Evolutionary conservation across 2,888 invertebrate species (phyloP).

Genomic region (Punctoribates punctum): DNA sequence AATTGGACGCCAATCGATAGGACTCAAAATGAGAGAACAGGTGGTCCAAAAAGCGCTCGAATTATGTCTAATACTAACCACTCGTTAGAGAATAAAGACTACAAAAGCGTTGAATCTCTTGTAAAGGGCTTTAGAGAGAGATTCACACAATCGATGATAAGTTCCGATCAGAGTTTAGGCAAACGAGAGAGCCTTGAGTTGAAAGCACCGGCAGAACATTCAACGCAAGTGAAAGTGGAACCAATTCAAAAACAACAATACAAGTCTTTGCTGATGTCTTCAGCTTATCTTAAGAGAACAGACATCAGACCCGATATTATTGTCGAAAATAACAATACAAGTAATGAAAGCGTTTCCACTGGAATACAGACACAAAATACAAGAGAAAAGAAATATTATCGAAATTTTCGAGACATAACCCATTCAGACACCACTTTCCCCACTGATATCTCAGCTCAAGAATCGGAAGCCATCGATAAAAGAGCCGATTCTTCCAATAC

Average conservation of each 20-base stretch:
- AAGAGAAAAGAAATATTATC: neutral
- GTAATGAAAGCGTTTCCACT: neutral
- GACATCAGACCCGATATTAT: conserved; percentile 19
- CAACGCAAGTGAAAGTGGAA: neutral
- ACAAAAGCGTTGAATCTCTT: conserved; percentile 18
- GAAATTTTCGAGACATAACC: neutral
- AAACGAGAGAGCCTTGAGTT: neutral
- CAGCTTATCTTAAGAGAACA: neutral
- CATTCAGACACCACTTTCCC: neutral
- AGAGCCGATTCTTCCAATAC: neutral
- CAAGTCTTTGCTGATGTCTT: neutral
- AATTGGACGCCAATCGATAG: conserved; percentile 24
- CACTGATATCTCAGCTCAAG: neutral
- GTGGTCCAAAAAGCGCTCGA: neutral
- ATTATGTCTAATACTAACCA: neutral
- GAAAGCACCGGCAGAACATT: neutral
- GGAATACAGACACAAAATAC: neutral
- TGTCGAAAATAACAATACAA: conserved; percentile 8
- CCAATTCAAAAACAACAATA: neutral
- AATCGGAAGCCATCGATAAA: neutral
- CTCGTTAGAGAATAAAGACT: conserved; percentile 5
- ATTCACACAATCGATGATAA: conserved; percentile 3
- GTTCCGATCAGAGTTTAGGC: neutral
- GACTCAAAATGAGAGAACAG: conserved; percentile 15
- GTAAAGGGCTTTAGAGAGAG: conserved; percentile 12